These are phyloP conservation scores for Syrphus vitripennis DNA, from an alignment of 2,888 invertebrate genomes.

Conservation along the genomic window DNA sequence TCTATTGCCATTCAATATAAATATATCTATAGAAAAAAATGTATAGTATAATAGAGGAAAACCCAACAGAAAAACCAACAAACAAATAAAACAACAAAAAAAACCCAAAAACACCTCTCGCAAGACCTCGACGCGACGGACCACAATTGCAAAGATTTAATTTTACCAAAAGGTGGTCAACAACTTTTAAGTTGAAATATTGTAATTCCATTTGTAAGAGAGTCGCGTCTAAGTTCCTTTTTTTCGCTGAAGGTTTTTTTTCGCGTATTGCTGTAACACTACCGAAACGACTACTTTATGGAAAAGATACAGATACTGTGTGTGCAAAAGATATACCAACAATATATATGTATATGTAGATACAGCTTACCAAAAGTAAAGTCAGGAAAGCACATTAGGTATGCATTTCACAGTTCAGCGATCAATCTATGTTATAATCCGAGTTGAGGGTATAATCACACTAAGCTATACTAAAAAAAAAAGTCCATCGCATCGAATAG, in stretches of 20 bases:
- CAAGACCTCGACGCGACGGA: background rate
- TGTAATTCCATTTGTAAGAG: conserved; percentile 62
- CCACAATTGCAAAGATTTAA: conserved; percentile 40
- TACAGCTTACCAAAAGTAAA: background rate
- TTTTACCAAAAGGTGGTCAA: conserved; percentile 58
- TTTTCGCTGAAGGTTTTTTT: background rate
- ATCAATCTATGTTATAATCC: conserved; percentile 70
- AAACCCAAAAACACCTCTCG: background rate
- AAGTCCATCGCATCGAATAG: conserved; percentile 16
- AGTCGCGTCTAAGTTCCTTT: conserved; percentile 43
- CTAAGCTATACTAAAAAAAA: conserved; percentile 51
- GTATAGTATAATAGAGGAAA: background rate
- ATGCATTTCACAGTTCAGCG: conserved; percentile 71
- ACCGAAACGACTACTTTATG: conserved; percentile 43
- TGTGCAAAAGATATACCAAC: conserved; percentile 2
- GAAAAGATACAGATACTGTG: conserved; percentile 32
- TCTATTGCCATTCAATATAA: conserved; percentile 2
- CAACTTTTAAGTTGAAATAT: conserved; percentile 51
- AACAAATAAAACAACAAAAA: background rate
- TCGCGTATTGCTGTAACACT: conserved; percentile 7
- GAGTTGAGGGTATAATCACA: conserved; percentile 53
- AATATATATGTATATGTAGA: background rate
- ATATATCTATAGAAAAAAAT: background rate
- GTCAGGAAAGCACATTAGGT: conserved; percentile 62
- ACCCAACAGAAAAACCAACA: background rate